Base-by-base conservation (phyloP, 2,113 vertebrate genomes). In the Asarcornis scutulata region DNA sequence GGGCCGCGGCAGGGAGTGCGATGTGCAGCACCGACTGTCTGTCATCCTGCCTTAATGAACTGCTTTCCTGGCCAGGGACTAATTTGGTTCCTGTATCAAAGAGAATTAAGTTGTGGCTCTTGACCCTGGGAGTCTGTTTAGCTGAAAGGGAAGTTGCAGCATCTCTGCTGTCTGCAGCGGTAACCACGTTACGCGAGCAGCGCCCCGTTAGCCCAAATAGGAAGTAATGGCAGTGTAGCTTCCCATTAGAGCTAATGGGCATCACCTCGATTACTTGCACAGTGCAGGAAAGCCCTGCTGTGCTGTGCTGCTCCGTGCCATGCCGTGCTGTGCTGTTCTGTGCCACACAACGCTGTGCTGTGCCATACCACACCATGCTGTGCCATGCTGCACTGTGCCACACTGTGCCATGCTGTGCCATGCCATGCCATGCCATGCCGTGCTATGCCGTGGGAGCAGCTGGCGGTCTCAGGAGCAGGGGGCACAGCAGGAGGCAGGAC, bases 201-300 rank as follows among this genome's bases (percentile, higher is more conserved):
- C 29, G 46, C 77, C 77, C 86, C 4, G 53, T 85, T 60, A 76
- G 59, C 53, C 83, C 83, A 93, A 50, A 92, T 60, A 80, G 82
- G 78, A 11, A 69, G 38, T 71, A 87, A 83, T 50, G 82, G 83
- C 85, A 17, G 67, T 83, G 85, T 48, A 31, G 93, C 93, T 91
- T 90, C 95, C 95, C 86, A 34, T 95, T 88, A 92, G 84, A 73
- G 75, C n/a, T 91, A 74, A 94, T 44, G 87, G 95, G 66, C 88
- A 52, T 95, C 90, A 95, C 87, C 83, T 2, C 36, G 36, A 46
- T 34, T 5, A 60, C 63, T 38, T 32, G 68, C 66, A 58, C 22
- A 5, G 80, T 3, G 0, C 36, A 2, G 31, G 1, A n/a, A 8
- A 56, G 36, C 46, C 0, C 5, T 27, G 27, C 81, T 4, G 7